Evolutionary conservation across 2,888 invertebrate genomes (phyloP), one percentile per base, ranked within the genome.

Genomic region (Meiosimyza decipiens): DNA sequence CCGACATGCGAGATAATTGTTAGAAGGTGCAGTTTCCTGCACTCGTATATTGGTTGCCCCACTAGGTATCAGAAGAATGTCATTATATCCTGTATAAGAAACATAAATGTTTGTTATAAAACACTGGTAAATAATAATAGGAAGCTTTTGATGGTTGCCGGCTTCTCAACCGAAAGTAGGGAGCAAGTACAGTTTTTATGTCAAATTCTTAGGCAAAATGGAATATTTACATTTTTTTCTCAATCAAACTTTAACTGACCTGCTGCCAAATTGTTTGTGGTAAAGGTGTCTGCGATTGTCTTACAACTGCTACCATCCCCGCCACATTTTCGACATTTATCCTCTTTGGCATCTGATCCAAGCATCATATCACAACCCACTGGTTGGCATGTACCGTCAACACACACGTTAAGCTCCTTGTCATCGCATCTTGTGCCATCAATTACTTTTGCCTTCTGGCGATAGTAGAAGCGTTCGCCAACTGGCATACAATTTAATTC

Each of bases 311-410:
- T 92, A 12, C 95, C 95, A 85, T 96, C 94, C 0, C 98, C 98
- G n/a, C 95, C 94, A 84, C 98, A 98, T 80, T 92, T 92, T 55
- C 96, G 91, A 84, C 98, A 98, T 80, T 94, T 93, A 87, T 98
- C 98, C 87, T 96, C 96, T 79, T 91, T 90, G 12, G 93, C 91
- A 71, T 90, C 88, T 6, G 98, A 98, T 13, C 97, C 98, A 81
- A 98, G 88, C 92, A 96, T 93, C 91, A 93, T 93, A 87, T 98
- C 98, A 86, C 98, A 98, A 72, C 98, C 98, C 57, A 98, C 95
- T 11, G 94, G 92, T 91, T 95, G 91, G 84, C 99, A 99, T 84
- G 91, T 91, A 73, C 99, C 99, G 84, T 96, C 92, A 69, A 99
- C 98, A 86, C 99, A 99, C 79, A 99, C 94, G 83, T 98, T 95